A percentile compares a stretch with the other conserved stretches of the same genome.
Conservation (phyloP, 2,888 invertebrate genomes). For the Synergus gifuensis region DNA sequence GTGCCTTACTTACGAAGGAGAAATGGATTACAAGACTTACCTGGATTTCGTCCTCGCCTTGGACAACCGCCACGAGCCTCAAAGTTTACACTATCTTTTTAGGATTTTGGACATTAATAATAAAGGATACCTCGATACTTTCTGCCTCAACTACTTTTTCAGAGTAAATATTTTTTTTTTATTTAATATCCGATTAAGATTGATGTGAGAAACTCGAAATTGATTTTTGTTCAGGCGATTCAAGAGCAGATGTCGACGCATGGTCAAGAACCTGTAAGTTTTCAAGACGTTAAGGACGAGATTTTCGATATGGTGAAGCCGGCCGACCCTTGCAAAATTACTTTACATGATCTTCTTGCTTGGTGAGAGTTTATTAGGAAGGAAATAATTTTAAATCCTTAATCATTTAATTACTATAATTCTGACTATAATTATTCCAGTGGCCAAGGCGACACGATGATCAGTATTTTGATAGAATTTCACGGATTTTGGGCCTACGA, state of each 20-base stretch:
- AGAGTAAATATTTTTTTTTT: slow-evolving; percentile 79
- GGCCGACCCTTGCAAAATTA: slow-evolving; percentile 89
- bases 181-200: background rate
- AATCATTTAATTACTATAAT: background rate
- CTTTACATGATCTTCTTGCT: slow-evolving; percentile 89
- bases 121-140: slow-evolving; percentile 92
- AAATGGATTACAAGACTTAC: slow-evolving; percentile 98
- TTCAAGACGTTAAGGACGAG: slow-evolving; percentile 97
- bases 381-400: background rate
- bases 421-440: slow-evolving; percentile 77
- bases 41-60: slow-evolving; percentile 95
- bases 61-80: slow-evolving; percentile 94
- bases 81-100: slow-evolving; percentile 94
- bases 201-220: background rate
- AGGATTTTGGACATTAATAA: slow-evolving; percentile 93
- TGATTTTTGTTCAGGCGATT: slow-evolving; percentile 83
- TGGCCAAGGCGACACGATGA: slow-evolving; percentile 95
- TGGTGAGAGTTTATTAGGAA: slow-evolving; percentile 78
- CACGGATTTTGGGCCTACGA: slow-evolving; percentile 99
- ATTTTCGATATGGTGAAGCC: slow-evolving; percentile 99
- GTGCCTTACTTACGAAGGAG: slow-evolving; percentile 95
- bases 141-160: slow-evolving; percentile 95
- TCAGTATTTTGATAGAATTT: slow-evolving; percentile 95
- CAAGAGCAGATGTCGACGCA: slow-evolving; percentile 89
- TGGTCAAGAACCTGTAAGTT: too few species aligned